Evolutionary conservation across 2,888 invertebrate species (phyloP).

Genomic region (Cerceris ruficornis): DNA sequence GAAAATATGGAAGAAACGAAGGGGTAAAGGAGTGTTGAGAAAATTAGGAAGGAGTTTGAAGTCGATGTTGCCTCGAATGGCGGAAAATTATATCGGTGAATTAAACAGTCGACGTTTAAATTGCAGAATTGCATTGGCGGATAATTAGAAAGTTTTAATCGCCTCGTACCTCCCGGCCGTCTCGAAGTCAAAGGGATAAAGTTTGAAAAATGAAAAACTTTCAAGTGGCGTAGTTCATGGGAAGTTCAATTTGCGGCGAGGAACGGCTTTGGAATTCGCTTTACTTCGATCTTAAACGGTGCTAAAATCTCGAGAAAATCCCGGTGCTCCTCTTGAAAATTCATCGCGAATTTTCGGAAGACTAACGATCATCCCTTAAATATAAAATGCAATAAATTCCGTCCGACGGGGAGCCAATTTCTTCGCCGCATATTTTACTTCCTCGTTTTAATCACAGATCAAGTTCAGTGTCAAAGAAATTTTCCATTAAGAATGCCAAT

Average conservation of each 20-base stretch:
- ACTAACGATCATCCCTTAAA: constrained; percentile 21
- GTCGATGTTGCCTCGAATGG: too few relatives aligned
- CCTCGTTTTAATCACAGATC: constrained; percentile 19
- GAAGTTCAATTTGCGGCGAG: neutral
- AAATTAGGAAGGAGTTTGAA: too few relatives aligned
- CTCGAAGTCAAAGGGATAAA: neutral
- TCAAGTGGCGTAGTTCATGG: neutral
- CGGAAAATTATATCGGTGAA: too few relatives aligned
- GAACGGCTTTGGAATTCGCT: neutral
- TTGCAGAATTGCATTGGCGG: neutral
- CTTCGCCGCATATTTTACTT: neutral
- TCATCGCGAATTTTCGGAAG: constrained; percentile 12
- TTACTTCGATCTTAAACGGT: neutral
- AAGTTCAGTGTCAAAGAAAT: constrained; percentile 4
- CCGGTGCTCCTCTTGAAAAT: constrained; percentile 12
- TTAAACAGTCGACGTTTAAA: neutral
- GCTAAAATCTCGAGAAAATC: neutral
- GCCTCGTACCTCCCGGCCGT: neutral
- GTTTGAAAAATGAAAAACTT: constrained; percentile 2
- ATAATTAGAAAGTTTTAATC: constrained; percentile 20
- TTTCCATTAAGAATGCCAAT: neutral
- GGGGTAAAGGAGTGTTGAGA: too few relatives aligned
- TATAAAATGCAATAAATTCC: constrained; percentile 31
- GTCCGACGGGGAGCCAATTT: constrained; percentile 20
- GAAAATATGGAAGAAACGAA: too few relatives aligned